phyloP scores from a whole-genome alignment of 2,797 vertebrate genomes.

The Knipowitschia caucasica region DNA sequence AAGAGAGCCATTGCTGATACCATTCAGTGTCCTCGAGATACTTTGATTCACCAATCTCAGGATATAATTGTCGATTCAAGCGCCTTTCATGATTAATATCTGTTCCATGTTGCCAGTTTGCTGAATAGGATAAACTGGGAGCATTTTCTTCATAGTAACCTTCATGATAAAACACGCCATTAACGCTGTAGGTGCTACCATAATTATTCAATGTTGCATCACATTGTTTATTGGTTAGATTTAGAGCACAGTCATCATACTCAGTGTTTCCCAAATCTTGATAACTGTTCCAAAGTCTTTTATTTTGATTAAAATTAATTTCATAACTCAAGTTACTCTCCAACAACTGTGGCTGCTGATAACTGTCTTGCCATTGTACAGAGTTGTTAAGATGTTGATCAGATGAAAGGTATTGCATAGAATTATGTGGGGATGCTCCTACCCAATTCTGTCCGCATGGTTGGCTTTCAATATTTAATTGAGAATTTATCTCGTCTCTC shows the following conservation, averaged over 20 bases:
- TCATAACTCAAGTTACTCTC: constrained; percentile 33
- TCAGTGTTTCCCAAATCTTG: constrained; percentile 50
- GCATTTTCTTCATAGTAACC: constrained; percentile 80
- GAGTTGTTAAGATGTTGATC: constrained; percentile 42
- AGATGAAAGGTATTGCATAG: constrained; percentile 38
- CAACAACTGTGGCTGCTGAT: constrained; percentile 43
- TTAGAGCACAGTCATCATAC: constrained; percentile 75
- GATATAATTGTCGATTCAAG: constrained; percentile 56
- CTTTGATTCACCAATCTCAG: constrained; percentile 69
- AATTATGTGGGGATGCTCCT: constrained; percentile 22
- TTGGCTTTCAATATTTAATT: constrained; percentile 43
- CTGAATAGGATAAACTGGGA: constrained; percentile 72
- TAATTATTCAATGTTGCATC: constrained; percentile 74
- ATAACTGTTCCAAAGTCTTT: constrained; percentile 66
- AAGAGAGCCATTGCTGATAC: constrained; percentile 89
- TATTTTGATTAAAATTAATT: constrained; percentile 47
- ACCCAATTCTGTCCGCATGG: constrained; percentile 40
- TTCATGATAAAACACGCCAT: constrained; percentile 78
- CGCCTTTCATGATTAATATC: constrained; percentile 64
- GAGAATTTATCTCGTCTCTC: constrained; percentile 59
- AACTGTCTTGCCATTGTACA: constrained; percentile 42
- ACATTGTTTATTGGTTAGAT: constrained; percentile 84
- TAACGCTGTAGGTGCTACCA: constrained; percentile 77
- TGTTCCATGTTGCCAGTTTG: constrained; percentile 69
- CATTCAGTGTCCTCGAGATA: constrained; percentile 83